phyloP scores from a whole-genome alignment of 1,140 invertebrate genomes.

The Anastrepha obliqua region DNA sequence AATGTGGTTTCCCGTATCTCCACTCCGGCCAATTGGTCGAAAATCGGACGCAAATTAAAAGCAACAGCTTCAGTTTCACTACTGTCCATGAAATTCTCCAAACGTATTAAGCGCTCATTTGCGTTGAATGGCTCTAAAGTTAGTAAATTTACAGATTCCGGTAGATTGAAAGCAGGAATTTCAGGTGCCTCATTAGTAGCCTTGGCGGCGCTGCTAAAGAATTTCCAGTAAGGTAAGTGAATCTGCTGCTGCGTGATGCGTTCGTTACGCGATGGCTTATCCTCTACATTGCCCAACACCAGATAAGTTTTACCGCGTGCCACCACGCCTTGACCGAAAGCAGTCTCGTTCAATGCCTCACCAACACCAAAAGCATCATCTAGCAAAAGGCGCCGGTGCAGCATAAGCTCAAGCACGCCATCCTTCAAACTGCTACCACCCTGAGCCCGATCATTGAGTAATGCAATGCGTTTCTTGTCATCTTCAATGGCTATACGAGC shows the following conservation, averaged over 20 bases:
- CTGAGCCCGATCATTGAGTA: slow-evolving; percentile 91
- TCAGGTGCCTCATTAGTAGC: slow-evolving; percentile 53
- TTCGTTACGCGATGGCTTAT: slow-evolving; percentile 66
- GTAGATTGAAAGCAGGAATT: slow-evolving; percentile 78
- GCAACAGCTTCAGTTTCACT: slow-evolving; percentile 77
- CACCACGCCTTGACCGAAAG: slow-evolving; percentile 84
- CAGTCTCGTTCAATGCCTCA: slow-evolving; percentile 93
- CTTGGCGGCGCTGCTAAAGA: slow-evolving; percentile 65
- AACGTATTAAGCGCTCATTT: slow-evolving; percentile 82
- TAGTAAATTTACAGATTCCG: slow-evolving; percentile 87
- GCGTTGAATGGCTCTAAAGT: slow-evolving; percentile 90
- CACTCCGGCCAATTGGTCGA: slow-evolving; percentile 63
- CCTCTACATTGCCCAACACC: slow-evolving; percentile 75
- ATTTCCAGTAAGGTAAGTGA: slow-evolving; percentile 68
- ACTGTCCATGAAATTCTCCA: slow-evolving; percentile 91
- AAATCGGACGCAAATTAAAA: slow-evolving; percentile 76
- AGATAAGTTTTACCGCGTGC: slow-evolving; percentile 86
- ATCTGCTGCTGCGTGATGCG: slow-evolving; percentile 64
- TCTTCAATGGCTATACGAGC: slow-evolving; percentile 83
- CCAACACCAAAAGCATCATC: slow-evolving; percentile 97
- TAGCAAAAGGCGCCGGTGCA: slow-evolving; percentile 88
- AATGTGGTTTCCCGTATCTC: slow-evolving; percentile 69
- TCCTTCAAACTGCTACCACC: slow-evolving; percentile 88
- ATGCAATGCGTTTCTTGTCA: slow-evolving; percentile 76
- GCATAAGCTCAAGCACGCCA: slow-evolving; percentile 87